Percentiles rank a stretch among this genome's conserved stretches.
These are phyloP conservation scores for Drosophila punjabiensis DNA, from an alignment of 1,140 invertebrate genomes.

Conservation along the genomic window DNA sequence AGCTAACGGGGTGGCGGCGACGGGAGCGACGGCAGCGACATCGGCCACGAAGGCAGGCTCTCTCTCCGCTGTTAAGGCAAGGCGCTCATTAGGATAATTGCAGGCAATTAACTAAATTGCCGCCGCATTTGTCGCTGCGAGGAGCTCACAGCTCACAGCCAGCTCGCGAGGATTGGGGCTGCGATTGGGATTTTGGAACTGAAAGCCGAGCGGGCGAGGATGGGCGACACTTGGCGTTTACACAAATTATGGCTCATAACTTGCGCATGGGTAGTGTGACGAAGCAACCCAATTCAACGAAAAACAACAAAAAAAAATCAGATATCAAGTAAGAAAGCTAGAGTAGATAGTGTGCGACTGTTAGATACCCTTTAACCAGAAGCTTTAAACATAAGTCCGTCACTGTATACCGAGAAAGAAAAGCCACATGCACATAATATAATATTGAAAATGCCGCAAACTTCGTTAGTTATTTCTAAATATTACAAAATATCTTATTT, in stretches of 20 bases:
- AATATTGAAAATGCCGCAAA: too few relatives aligned
- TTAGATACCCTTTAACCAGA: too few relatives aligned
- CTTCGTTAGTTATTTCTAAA: too few relatives aligned
- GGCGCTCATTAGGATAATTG: constrained; percentile 84
- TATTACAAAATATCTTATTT: too few relatives aligned
- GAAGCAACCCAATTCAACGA: background rate
- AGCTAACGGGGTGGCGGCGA: background rate
- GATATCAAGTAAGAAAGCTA: background rate
- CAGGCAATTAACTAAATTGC: constrained; percentile 84
- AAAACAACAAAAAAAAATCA: background rate
- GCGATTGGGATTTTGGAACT: constrained; percentile 19
- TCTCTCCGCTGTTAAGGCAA: constrained; percentile 52
- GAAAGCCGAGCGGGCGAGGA: constrained; percentile 17
- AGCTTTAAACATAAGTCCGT: too few relatives aligned
- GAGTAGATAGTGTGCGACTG: background rate
- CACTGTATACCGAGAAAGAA: too few relatives aligned
- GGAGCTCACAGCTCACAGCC: constrained; percentile 21
- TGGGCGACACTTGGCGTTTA: constrained; percentile 62
- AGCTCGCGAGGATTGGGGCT: constrained; percentile 8
- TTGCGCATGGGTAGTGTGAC: constrained; percentile 57
- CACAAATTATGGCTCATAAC: constrained; percentile 81
- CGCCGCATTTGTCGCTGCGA: constrained; percentile 79
- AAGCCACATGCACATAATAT: too few relatives aligned
- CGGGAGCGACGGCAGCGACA: constrained; percentile 26
- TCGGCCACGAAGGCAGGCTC: constrained; percentile 17